Base-by-base conservation (phyloP, 2,888 invertebrate species). In the Muschampia plurimacula region DNA sequence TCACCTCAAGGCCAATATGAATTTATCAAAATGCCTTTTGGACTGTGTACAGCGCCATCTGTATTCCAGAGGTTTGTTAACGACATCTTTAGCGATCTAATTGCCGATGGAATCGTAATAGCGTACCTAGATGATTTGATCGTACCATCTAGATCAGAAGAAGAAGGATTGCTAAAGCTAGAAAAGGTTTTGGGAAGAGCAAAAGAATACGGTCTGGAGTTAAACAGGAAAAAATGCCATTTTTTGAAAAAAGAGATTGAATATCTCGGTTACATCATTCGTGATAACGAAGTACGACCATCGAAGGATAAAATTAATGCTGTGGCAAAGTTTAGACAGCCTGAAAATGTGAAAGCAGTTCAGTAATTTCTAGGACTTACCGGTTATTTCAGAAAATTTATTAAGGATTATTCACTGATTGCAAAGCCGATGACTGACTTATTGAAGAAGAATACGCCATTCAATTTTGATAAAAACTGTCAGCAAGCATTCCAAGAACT, bases 11-110 rank as follows among this genome's bases (percentile, higher is more conserved):
- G 86, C 22, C 89, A 86, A 64, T 86, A 79, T 76, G 84, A 87
- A 76, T 85, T 88, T 74, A 64, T 79, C 22, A 81, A 77, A 75
- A 81, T 82, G 62, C 89, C 88, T 0, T 91, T 90, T 80, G 89
- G 89, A 5, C 69, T 89, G 5, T 85, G 82, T 46, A 86, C 84
- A 41, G 80, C 80, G 5, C 89, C 89, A 13, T 77, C 81, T 12
- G 80, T 72, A 0, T 76, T 52, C 86, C 88, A 12, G 79, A 84
- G 13, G 80, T 82, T 22, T 88, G 77, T 88, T 0, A 83, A 76
- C 28, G 76, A 75, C 15, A 80, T 86, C 8, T 86, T 86, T 57
- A 52, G 77, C 55, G 77, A 80, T 2, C 67, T 86, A 0, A 74
- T 80, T 2, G 4, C 62, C 8, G 55, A 76, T 59, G 78, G 78